Evolutionary conservation across 2,113 vertebrate genomes (phyloP), one percentile per base, ranked within the genome.

Genomic region (Trematomus loennbergii): DNA sequence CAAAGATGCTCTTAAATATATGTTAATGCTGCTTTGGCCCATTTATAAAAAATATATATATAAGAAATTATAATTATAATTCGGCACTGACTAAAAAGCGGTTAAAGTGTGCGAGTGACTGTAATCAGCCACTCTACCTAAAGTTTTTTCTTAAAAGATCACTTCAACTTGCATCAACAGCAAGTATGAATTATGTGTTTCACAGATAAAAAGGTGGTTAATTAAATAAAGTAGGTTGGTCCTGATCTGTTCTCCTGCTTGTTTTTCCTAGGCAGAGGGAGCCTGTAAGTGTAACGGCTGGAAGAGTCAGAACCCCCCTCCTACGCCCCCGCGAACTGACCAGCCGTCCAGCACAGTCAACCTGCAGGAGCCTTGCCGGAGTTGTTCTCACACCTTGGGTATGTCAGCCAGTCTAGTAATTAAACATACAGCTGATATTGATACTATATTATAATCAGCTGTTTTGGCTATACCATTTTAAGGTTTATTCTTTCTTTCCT

Each of bases 201-300:
- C 29, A 43, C 46, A 49, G 7, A n/a, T 60, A 9, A 33, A 50
- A 3, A 9, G 15, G n/a, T 29, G 36, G 9, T 25, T 49, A 1
- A 16, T 45, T 64, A 67, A 53, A 17, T 53, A 29, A 4, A 7
- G n/a, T 54, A 20, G 9, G 15, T 40, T 17, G 12, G 16, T 9
- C n/a, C 18, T 25, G 29, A 15, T 63, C 12, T 78, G 50, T 72
- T 17, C 60, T 57, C 12, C 15, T 45, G 1, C 36, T 18, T 67
- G 9, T 63, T 25, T 63, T 40, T 46, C 13, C 3, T 58, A 99
- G 98, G 98, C 97, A 0, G 98, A 99, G 84, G 98, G 98, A 58
- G 96, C 97, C 20, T 99, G 98, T 83, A 99, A 99, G 70, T 99
- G 98, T 88, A 99, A 99, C 62, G 98, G 98, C 87, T 99, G 98